Percentiles rank a stretch among this genome's conserved stretches.
Conservation (phyloP, 2,888 invertebrate genomes). For the Pocota personata region DNA sequence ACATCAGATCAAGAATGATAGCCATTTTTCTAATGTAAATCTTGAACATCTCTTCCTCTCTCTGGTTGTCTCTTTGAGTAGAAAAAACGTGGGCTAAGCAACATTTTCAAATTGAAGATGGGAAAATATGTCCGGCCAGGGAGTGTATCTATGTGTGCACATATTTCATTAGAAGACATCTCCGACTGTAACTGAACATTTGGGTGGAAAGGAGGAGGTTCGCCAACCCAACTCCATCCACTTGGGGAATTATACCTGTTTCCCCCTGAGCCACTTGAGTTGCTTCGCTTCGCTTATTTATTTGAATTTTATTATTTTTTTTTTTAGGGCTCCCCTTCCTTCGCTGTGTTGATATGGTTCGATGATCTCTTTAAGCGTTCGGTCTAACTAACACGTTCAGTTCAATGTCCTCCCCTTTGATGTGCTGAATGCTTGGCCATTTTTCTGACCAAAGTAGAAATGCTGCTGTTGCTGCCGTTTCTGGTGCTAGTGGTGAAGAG, state of each 20-base stretch:
- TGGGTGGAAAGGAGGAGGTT: slow-evolving; percentile 38
- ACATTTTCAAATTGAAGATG: slow-evolving; percentile 25
- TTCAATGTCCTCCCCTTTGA: slow-evolving; percentile 61
- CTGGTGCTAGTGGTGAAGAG: neutral
- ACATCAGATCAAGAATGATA: slow-evolving; percentile 62
- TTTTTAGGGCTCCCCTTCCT: neutral
- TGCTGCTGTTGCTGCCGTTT: slow-evolving; percentile 13
- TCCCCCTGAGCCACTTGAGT: neutral
- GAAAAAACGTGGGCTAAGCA: slow-evolving; percentile 28
- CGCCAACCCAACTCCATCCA: slow-evolving; percentile 18
- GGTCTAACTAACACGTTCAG: slow-evolving; percentile 66
- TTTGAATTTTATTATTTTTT: slow-evolving; percentile 34
- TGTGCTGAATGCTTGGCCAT: slow-evolving; percentile 14
- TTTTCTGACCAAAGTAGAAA: slow-evolving; percentile 49
- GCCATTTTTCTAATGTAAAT: slow-evolving; percentile 57
- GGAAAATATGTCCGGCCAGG: slow-evolving; percentile 37
- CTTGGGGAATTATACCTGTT: neutral
- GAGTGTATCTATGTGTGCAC: slow-evolving; percentile 39
- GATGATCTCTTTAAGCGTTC: slow-evolving; percentile 70
- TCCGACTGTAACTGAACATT: too few species aligned
- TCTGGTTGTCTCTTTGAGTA: neutral
- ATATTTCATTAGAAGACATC: slow-evolving; percentile 55
- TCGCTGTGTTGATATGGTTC: slow-evolving; percentile 62
- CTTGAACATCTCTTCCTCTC: slow-evolving; percentile 5
- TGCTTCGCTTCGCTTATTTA: slow-evolving; percentile 56